Base-by-base conservation (phyloP, 2,113 vertebrate genomes). In the Microtus oregoni region DNA sequence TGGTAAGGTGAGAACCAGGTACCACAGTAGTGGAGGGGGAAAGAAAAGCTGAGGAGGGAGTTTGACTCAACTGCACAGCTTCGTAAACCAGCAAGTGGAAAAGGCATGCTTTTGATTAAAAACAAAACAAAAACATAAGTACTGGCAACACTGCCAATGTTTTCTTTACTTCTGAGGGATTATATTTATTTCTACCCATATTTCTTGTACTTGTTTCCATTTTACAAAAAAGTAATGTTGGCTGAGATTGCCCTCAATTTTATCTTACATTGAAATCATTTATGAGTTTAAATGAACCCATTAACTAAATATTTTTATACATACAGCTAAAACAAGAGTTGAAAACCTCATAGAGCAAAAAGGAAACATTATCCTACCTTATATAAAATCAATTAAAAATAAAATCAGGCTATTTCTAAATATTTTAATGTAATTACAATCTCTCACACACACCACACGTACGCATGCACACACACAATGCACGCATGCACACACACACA, bases 251-350 rank as follows among this genome's bases (percentile, higher is more conserved):
- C 38, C 52, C 81, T 95, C 58, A 55, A 35, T 72, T 91, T 92
- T 55, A 38, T 94, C 24, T 41, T 79, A 78, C 2, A 28, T 89
- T 91, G 82, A 96, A 89, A 65, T 85, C 35, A 81, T 73, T 95
- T 90, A 35, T 52, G 8, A 79, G 82, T 94, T 88, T 83, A 87
- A 79, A 85, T 72, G 67, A 92, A 89, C 61, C n/a, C 67, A 67
- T 55, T 86, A 75, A 77, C 32, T 82, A 94, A 82, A 38, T 89
- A 81, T 88, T 85, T 78, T 90, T 35, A 75, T 3, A 3, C 1
- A 11, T 58, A 58, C 38, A 52, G 70, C 38, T n/a, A 78, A 22
- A 86, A 85, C 32, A 85, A 17, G 32, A 65, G 68, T 8, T 26
- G 5, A 17, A 61, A 92, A 50, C 10, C 32, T 72, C n/a, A 52